A percentile compares a stretch with the other conserved stretches of the same genome.
Conservation (phyloP, 2,888 invertebrate species). For the Acanthosepion pharaonis region DNA sequence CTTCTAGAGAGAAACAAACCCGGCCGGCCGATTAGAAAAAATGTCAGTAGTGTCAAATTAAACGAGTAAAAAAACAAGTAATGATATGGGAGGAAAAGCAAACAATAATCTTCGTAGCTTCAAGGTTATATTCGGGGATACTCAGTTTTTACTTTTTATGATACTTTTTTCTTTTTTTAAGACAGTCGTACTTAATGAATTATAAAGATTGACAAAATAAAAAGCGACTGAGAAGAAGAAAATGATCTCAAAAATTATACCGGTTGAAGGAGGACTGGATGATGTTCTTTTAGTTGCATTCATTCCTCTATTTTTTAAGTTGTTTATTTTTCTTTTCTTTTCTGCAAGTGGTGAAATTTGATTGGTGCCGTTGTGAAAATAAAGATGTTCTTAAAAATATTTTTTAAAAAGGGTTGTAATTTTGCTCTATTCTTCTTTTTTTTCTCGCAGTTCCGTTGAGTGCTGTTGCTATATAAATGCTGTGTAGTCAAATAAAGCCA, state of each 20-base stretch:
- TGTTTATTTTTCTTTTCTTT: background rate
- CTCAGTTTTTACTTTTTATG: background rate
- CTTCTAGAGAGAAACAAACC: background rate
- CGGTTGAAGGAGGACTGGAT: background rate
- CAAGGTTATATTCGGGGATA: background rate
- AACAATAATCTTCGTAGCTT: constrained; percentile 21
- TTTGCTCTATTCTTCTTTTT: too few species aligned
- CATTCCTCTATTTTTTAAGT: too few species aligned
- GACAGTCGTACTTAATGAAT: background rate
- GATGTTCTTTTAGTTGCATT: too few species aligned
- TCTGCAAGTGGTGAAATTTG: background rate
- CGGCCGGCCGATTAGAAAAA: background rate
- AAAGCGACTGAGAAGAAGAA: background rate
- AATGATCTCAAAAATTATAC: background rate
- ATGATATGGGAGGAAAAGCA: too few species aligned
- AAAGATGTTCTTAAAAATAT: background rate
- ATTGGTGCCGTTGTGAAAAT: background rate
- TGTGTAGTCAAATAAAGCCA: background rate
- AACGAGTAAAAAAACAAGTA: background rate
- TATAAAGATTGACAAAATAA: background rate
- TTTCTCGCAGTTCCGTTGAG: background rate
- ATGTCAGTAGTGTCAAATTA: background rate
- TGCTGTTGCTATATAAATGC: background rate
- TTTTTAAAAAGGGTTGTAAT: background rate
- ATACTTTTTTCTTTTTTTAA: background rate